Conservation (phyloP, 2,888 invertebrate genomes). For the Hoplodrina ambigua region DNA sequence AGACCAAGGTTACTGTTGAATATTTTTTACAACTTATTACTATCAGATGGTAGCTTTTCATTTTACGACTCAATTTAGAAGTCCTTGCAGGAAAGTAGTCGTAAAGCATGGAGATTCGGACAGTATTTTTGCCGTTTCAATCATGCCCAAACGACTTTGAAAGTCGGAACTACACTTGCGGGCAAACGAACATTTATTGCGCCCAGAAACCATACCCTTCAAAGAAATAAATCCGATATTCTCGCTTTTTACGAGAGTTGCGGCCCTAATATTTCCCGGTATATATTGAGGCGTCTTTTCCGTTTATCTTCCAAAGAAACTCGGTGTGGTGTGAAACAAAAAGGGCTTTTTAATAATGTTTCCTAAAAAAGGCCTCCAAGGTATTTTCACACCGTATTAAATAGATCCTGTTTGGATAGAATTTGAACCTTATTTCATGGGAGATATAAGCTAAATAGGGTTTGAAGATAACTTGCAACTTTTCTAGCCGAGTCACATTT, state of each 20-base stretch:
- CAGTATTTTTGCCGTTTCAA: neutral
- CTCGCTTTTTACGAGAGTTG: conserved; percentile 34
- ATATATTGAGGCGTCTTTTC: conserved; percentile 38
- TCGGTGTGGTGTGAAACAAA: conserved; percentile 21
- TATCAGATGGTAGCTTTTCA: neutral
- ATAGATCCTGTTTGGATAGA: conserved; percentile 9
- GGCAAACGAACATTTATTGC: conserved; percentile 30
- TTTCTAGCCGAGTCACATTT: neutral
- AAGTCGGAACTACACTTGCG: conserved; percentile 24
- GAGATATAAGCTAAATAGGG: conserved; percentile 2
- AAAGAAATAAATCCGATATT: conserved; percentile 54
- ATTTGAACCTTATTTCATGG: conserved; percentile 14
- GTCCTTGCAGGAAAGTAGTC: neutral
- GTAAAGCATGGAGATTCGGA: neutral
- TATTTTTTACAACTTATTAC: neutral
- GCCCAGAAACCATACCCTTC: conserved; percentile 36
- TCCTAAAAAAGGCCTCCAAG: conserved; percentile 3
- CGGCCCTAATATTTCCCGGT: conserved; percentile 33
- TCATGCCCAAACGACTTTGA: neutral
- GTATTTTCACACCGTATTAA: conserved; percentile 27
- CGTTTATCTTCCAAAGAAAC: conserved; percentile 39
- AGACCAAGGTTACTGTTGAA: neutral
- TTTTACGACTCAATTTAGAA: conserved; percentile 1
- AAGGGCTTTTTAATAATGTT: conserved; percentile 39
- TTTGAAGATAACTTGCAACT: neutral